phyloP scores from a whole-genome alignment of 2,888 invertebrate species.

The Rhamnusium bicolor region DNA sequence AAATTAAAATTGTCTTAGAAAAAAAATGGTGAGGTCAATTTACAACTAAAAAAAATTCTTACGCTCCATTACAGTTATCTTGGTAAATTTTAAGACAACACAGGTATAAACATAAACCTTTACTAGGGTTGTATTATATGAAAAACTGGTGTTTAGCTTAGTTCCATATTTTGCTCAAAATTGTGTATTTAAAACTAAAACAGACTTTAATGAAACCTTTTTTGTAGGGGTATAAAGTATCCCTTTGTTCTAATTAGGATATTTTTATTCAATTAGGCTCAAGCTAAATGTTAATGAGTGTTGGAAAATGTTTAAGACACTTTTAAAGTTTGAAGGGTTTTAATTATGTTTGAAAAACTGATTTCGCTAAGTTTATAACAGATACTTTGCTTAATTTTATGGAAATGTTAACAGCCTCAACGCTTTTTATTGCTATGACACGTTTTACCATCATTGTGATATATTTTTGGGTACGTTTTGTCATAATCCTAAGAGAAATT shows the following conservation, averaged over 20 bases:
- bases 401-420: slow-evolving; percentile 48
- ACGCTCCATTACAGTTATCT: too few relatives aligned
- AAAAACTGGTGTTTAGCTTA: too few relatives aligned
- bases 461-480: background rate
- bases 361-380: slow-evolving; percentile 51
- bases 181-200: background rate
- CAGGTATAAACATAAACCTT: too few relatives aligned
- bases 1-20: too few relatives aligned
- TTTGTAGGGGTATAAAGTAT: slow-evolving; percentile 20
- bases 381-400: slow-evolving; percentile 56
- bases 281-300: slow-evolving; percentile 53
- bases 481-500: background rate
- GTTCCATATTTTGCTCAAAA: background rate
- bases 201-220: background rate
- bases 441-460: slow-evolving; percentile 20
- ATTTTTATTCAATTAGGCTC: slow-evolving; percentile 56
- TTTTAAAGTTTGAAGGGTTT: slow-evolving; percentile 51
- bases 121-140: too few relatives aligned
- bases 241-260: slow-evolving; percentile 45
- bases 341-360: slow-evolving; percentile 57
- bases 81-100: too few relatives aligned
- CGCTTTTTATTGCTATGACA: slow-evolving; percentile 45
- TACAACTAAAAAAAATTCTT: too few relatives aligned
- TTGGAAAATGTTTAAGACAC: slow-evolving; percentile 50
- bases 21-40: too few relatives aligned